These are phyloP conservation scores for Ochlodes sylvanus DNA, from an alignment of 2,888 invertebrate genomes.

Conservation along the genomic window DNA sequence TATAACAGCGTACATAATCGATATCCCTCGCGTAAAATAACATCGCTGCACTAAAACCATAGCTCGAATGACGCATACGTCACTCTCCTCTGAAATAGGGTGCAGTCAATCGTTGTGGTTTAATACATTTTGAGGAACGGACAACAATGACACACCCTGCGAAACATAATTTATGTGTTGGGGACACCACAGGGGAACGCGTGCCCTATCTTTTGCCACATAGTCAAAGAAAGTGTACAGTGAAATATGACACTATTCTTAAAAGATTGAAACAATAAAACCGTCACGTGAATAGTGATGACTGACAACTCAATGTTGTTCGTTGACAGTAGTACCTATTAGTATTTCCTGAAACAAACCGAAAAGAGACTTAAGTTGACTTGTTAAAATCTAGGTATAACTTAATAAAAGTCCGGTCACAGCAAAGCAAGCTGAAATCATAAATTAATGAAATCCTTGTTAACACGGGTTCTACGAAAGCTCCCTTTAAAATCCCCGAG, in stretches of 20 bases:
- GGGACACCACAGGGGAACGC: conserved; percentile 58
- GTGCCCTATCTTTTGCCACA: conserved; percentile 60
- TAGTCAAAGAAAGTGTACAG: conserved; percentile 35
- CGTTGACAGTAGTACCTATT: neutral
- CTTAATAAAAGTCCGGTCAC: neutral
- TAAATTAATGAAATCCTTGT: conserved; percentile 26
- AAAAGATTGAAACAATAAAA: conserved; percentile 34
- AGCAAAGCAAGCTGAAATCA: neutral
- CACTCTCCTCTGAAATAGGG: conserved; percentile 59
- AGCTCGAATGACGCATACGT: conserved; percentile 52
- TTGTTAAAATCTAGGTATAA: neutral
- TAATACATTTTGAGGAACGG: conserved; percentile 71
- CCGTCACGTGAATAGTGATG: neutral
- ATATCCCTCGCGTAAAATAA: conserved; percentile 29
- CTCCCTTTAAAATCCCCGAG: conserved; percentile 33
- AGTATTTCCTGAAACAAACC: too few relatives aligned
- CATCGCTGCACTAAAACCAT: conserved; percentile 48
- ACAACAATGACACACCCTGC: conserved; percentile 72
- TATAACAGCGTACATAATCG: conserved; percentile 15
- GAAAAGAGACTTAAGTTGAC: neutral
- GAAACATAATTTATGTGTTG: conserved; percentile 71
- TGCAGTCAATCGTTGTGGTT: conserved; percentile 79
- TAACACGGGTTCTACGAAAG: conserved; percentile 21
- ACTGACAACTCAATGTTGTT: conserved; percentile 1
- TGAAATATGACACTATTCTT: conserved; percentile 41